Conservation (phyloP, 2,797 vertebrate species). For the Anomalospiza imberbis region DNA sequence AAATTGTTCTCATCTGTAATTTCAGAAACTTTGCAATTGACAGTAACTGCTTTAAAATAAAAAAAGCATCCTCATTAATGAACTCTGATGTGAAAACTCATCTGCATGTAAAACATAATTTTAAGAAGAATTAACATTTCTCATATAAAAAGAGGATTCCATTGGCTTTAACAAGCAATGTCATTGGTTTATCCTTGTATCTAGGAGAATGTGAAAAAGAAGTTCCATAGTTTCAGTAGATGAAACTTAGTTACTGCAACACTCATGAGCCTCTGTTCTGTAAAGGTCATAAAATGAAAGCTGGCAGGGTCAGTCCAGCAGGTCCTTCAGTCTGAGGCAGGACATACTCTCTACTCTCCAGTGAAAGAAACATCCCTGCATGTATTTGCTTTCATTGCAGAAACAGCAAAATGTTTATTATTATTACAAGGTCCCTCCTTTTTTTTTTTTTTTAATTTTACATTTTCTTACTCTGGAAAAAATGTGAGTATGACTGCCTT, state of each 20-base stretch:
- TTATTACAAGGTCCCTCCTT: rapidly evolving
- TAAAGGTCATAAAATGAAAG: not conserved
- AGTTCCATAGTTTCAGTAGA: not conserved
- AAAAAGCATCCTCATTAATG: not conserved
- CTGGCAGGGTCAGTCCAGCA: not conserved
- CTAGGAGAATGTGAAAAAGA: not conserved
- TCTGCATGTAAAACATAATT: not conserved
- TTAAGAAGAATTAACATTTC: conserved; percentile 16
- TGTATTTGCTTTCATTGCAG: not conserved
- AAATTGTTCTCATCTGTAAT: not conserved
- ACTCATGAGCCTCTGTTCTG: not conserved
- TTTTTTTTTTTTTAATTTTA: too few species aligned
- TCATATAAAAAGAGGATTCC: not conserved
- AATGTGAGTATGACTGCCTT: not conserved
- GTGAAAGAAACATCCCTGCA: not conserved
- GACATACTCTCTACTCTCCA: not conserved
- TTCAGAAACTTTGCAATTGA: not conserved
- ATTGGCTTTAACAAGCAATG: not conserved
- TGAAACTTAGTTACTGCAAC: not conserved
- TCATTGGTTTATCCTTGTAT: not conserved
- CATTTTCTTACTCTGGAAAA: not conserved
- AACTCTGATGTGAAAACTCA: conserved; percentile 20
- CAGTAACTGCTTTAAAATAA: not conserved
- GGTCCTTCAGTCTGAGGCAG: not conserved
- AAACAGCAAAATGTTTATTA: not conserved